Evolutionary conservation across 1,140 invertebrate genomes (phyloP).

Genomic region (Meloidogyne exigua): DNA sequence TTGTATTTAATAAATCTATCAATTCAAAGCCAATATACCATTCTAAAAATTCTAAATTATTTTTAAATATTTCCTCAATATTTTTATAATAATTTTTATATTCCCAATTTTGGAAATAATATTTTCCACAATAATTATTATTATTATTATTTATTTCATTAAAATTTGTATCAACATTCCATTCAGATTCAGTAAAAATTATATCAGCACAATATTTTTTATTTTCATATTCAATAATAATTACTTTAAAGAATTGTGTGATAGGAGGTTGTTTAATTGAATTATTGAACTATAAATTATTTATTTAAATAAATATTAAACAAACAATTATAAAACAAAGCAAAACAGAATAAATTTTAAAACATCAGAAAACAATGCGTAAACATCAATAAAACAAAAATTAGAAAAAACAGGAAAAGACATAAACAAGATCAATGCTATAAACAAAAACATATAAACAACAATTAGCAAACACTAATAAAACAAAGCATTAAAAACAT

Average conservation of each 20-base stretch:
- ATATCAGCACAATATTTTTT: slow-evolving; percentile 2
- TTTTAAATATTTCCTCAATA: neutral
- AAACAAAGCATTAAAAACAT: no score
- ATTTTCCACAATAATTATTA: neutral
- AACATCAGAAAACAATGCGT: no score
- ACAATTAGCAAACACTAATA: no score
- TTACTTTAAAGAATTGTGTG: neutral
- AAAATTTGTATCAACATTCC: neutral
- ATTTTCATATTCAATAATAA: slow-evolving; percentile 1
- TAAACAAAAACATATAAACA: no score
- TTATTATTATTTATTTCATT: neutral
- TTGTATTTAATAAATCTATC: neutral
- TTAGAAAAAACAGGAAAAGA: no score
- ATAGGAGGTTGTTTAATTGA: neutral
- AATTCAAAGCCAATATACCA: neutral
- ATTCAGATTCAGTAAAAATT: slow-evolving; percentile 2
- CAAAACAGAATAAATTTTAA: no score
- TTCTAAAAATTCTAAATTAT: slow-evolving; percentile 5
- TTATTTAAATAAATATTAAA: no score
- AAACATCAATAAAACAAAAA: no score
- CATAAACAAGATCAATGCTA: no score
- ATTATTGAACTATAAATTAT: neutral
- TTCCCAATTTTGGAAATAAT: neutral
- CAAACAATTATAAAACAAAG: no score
- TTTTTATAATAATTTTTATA: slow-evolving; percentile 1